These are phyloP conservation scores for Chaetops frenatus DNA, from an alignment of 2,113 vertebrate species.

Conservation along the genomic window DNA sequence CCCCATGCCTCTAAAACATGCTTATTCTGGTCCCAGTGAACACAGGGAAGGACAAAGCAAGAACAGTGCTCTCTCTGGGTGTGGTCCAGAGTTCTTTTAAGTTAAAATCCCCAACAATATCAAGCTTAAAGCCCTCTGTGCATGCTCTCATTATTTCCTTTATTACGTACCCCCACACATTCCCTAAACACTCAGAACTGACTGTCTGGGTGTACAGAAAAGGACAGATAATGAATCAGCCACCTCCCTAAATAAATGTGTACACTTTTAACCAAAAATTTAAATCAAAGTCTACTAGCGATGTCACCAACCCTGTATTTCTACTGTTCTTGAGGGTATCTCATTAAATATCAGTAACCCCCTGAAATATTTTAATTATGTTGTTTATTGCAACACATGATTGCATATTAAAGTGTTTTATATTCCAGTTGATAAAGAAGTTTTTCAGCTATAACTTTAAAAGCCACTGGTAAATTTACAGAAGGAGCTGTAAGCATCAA, in stretches of 20 bases:
- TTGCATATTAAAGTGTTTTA: not conserved
- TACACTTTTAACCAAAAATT: not conserved
- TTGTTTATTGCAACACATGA: not conserved
- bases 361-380: not conserved
- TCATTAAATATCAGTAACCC: not conserved
- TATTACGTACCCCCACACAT: fast-evolving
- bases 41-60: not conserved
- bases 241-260: not conserved
- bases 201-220: not conserved
- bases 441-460: not conserved
- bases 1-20: not conserved
- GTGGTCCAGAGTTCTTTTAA: not conserved
- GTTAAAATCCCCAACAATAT: not conserved
- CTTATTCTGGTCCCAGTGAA: not conserved
- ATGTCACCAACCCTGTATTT: not conserved
- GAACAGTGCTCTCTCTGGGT: not conserved
- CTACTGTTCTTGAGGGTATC: not conserved
- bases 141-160: not conserved
- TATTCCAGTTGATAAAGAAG: not conserved
- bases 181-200: not conserved
- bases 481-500: not conserved
- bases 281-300: not conserved
- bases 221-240: not conserved
- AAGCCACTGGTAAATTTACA: not conserved
- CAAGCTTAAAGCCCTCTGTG: not conserved